phyloP scores from a whole-genome alignment of 2,797 vertebrate genomes.

The Poeciliopsis infans region DNA sequence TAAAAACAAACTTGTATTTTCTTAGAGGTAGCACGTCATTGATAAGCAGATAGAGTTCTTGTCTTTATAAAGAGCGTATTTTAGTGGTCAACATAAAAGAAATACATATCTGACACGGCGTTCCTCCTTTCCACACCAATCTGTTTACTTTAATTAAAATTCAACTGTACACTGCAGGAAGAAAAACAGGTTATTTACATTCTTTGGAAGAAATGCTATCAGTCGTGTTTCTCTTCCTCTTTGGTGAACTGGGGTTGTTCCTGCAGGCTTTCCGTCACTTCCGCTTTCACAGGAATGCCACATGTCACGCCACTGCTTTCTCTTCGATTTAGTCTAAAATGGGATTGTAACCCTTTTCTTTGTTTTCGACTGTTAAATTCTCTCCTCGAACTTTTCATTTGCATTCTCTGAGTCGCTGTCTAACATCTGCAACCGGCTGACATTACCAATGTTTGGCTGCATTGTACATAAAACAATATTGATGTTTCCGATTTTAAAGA shows the following conservation, averaged over 20 bases:
- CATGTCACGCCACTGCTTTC: background rate
- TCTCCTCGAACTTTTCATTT: background rate
- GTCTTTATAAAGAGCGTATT: background rate
- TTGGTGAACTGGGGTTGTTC: background rate
- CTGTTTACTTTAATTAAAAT: background rate
- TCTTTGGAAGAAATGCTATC: background rate
- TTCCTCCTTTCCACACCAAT: background rate
- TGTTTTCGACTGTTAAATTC: background rate
- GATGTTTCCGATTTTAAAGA: background rate
- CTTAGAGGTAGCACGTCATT: background rate
- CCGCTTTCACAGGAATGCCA: background rate
- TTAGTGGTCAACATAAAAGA: background rate
- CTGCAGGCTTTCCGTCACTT: background rate
- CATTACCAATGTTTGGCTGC: background rate
- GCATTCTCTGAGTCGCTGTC: background rate
- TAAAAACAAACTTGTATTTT: background rate
- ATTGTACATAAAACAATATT: background rate
- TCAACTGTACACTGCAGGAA: background rate
- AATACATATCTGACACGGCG: background rate
- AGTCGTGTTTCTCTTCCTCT: slow-evolving; percentile 1
- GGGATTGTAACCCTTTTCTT: background rate
- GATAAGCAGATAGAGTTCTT: background rate
- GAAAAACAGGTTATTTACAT: background rate
- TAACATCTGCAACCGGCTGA: background rate
- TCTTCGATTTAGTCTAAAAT: background rate